Percentiles rank a stretch among this genome's conserved stretches.
phyloP scores from a whole-genome alignment of 1,140 invertebrate species.

The Goniozus legneri region DNA sequence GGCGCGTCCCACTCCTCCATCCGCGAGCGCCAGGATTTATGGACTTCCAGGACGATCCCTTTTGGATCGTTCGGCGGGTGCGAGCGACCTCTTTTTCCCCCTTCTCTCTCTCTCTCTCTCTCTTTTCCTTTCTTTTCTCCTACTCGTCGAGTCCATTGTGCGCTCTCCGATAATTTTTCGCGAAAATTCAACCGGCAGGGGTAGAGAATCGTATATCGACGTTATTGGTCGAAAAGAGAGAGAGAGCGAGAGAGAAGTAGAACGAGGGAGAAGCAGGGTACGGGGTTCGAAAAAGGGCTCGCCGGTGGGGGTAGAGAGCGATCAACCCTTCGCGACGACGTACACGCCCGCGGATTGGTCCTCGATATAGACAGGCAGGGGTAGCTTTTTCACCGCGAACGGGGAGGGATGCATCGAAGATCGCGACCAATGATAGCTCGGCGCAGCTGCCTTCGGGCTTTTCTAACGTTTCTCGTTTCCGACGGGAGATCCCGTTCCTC shows the following conservation, averaged over 20 bases:
- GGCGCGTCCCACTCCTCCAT: background rate
- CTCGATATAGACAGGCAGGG: conserved; percentile 43
- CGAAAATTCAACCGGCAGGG: no score
- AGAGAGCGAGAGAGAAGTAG: conserved; percentile 10
- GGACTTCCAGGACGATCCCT: conserved; percentile 38
- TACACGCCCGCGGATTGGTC: conserved; percentile 45
- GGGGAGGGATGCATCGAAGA: conserved; percentile 41
- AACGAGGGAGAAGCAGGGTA: conserved; percentile 2
- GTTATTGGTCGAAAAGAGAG: conserved; percentile 16
- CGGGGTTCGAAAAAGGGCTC: conserved; percentile 1
- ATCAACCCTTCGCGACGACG: conserved; percentile 16
- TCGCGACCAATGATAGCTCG: conserved; percentile 53
- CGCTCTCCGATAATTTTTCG: no score
- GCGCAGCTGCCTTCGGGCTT: conserved; percentile 37
- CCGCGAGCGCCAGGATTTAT: conserved; percentile 31
- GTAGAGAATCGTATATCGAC: no score
- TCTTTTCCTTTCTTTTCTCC: no score
- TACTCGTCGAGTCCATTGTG: no score
- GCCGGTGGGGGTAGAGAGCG: conserved; percentile 1
- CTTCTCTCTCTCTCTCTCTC: no score
- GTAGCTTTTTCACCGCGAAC: conserved; percentile 40
- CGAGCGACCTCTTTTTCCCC: no score
- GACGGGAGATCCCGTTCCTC: background rate
- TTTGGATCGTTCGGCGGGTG: no score
- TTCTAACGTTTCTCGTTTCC: background rate